Base-by-base conservation (phyloP, 1,140 invertebrate species). In the Heliconius hermathena region DNA sequence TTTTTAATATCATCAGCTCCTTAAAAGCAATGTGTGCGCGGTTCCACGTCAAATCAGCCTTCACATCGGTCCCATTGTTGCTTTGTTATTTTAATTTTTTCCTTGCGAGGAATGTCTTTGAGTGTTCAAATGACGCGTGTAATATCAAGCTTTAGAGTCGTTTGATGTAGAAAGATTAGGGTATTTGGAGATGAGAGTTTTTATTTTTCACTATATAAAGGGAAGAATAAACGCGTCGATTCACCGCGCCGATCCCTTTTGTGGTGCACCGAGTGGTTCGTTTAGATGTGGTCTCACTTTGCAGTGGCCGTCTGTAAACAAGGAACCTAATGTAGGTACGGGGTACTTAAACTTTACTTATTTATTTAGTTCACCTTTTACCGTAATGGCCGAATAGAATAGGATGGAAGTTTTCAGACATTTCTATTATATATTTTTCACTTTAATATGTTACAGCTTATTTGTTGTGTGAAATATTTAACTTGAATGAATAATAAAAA, bases 41-140 rank as follows among this genome's bases (percentile, higher is more conserved):
- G 77, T 77, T 80, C 60, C 60, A 74, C 75, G 29, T 60, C 76
- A 78, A 77, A 73, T 81, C 77, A 78, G 66, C 73, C 73, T 29
- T 11, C n/a, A 57, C 74, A 74, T 60, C n/a, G 70, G 71, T 71
- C 46, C 76, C 77, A 81, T 81, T 90, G 85, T 90, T 81, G 82
- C 88, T 93, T 87, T 93, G 89, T 93, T 93, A 93, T 94, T 94
- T 93, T 94, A 92, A 92, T 92, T 94, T 94, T 93, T 93, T 90
- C 85, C 86, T 83, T 74, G 80, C 78, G 79, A 77, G 86, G 93
- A 94, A 94, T 94, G 90, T 94, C 93, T 94, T 93, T 94, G 91
- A 94, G 84, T 85, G 87, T 90, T 94, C 91, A 94, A 94, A 94
- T 94, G 93, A 93, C 87, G 91, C 91, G 89, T 94, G 93, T 93